A percentile compares a stretch with the other conserved stretches of the same genome.
These are phyloP conservation scores for Camelus bactrianus DNA, from an alignment of 2,113 vertebrate genomes.

Conservation along the genomic window DNA sequence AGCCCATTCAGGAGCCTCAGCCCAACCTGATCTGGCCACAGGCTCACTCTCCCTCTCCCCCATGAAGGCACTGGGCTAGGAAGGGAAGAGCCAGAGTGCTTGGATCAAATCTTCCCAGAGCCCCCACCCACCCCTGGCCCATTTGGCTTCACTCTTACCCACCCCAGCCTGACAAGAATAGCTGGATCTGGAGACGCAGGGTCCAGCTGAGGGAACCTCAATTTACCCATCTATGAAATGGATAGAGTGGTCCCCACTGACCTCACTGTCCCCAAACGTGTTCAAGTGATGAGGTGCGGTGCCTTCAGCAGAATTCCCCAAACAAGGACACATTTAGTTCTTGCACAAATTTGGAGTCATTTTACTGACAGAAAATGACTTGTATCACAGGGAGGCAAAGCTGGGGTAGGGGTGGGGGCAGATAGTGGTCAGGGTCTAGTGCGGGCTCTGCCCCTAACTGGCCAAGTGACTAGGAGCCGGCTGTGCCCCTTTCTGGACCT, in stretches of 20 bases:
- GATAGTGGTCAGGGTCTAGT: fast-evolving
- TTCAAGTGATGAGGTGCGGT: not conserved
- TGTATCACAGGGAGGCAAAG: not conserved
- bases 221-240: not conserved
- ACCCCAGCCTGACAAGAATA: not conserved
- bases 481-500: not conserved
- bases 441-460: not conserved
- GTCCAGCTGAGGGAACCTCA: not conserved
- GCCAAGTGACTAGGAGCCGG: not conserved
- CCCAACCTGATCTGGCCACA: fast-evolving
- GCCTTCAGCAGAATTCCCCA: not conserved
- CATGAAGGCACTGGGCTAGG: fast-evolving
- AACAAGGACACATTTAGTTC: fast-evolving
- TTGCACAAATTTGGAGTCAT: not conserved
- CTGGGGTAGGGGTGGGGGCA: not conserved
- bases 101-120: not conserved
- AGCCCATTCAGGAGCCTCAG: fast-evolving
- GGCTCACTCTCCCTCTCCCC: not conserved
- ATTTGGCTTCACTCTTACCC: not conserved
- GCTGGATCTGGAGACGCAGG: not conserved
- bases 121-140: fast-evolving
- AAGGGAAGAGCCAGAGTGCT: not conserved
- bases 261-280: not conserved
- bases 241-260: too few species aligned
- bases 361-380: not conserved